Base-by-base conservation (phyloP, 2,888 invertebrate species). In the Neria commutata region DNA sequence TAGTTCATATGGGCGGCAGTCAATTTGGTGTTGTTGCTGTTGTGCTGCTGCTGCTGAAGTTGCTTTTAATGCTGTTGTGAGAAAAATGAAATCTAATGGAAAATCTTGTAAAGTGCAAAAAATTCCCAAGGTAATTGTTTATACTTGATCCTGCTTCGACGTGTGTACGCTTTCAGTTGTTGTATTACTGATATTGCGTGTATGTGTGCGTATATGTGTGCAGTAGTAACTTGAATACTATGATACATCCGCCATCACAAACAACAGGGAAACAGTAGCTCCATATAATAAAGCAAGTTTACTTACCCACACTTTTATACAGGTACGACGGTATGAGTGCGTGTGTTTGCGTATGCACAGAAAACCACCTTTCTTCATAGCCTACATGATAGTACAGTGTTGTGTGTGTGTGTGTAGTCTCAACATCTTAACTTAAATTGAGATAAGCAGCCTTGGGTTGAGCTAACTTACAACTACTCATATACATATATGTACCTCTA, bases 21-120 rank as follows among this genome's bases (percentile, higher is more conserved):
- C 37, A 2, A 6, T 21, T 11, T 2, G 14, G 24, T 29, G 34
- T n/a, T n/a, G 25, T n/a, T 25, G 4, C 26, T n/a, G 16, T 46
- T 48, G 26, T 40, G 14, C n/a, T 19, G 25, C n/a, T 51, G 14
- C 37, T 48, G n/a, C n/a, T n/a, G 26, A 46, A 37, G 46, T 23
- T 51, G 34, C 24, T 40, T 52, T 49, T n/a, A 37, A 50, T 26
- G 55, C 33, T 58, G 29, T n/a, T n/a, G n/a, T n/a, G n/a, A n/a
- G n/a, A n/a, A 56, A 67, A 67, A 67, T 67, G 60, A 67, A 64
- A 67, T 67, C 65, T 61, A 65, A 67, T 66, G 65, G 63, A 64
- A 68, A 67, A 64, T 67, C 62, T 61, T 58, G 61, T 61, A 64
- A 64, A 64, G 60, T 60, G 62, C 55, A 59, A 60, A 61, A 65